Evolutionary conservation across 2,888 invertebrate genomes (phyloP), one percentile per base, ranked within the genome.

Genomic region (Teleiodes luculella): DNA sequence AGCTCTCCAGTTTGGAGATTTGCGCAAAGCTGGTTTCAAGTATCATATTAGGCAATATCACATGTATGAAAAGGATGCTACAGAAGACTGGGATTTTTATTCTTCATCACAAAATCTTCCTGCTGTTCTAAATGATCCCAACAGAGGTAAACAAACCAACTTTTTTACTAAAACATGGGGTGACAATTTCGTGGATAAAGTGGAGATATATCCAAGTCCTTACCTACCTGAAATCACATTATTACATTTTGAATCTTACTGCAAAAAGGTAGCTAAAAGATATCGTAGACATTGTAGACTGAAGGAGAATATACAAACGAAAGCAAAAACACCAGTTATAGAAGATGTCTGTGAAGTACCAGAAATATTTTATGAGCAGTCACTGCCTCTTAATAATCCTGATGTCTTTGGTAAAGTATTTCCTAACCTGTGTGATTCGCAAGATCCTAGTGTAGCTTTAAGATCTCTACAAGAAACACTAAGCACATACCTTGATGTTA

Each of bases 151-250:
- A 83, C 95, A 96, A 79, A 92, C 92, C 60, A 94, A 98, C 80
- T 97, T 99, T 74, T 98, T 99, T 74, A 98, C 98, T 0, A 97
- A 97, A 80, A 97, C 97, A 58, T 99, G 99, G 99, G 99, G 99
- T 43, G 98, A 98, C 70, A 91, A 93, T 56, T 99, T 99, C 83
- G 92, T 97, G 16, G 98, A 98, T 60, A 94, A 95, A 68, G 90
- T 92, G 24, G 92, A 93, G 45, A 92, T 98, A 66, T 92, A 93
- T 36, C 93, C 94, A 63, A 95, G 96, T 67, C 93, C 94, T 0
- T 94, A 95, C 78, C 86, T 98, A 64, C 96, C 96, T 37, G 95
- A 96, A 68, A 94, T 98, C 56, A 93, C 93, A 13, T 91, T 93
- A 75, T 92, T 93, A 43, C 96, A 97, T 82, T 98, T 99, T 85